A percentile compares a stretch with the other conserved stretches of the same genome.
Conservation (phyloP, 2,888 invertebrate species). For the Nasonia oneida region DNA sequence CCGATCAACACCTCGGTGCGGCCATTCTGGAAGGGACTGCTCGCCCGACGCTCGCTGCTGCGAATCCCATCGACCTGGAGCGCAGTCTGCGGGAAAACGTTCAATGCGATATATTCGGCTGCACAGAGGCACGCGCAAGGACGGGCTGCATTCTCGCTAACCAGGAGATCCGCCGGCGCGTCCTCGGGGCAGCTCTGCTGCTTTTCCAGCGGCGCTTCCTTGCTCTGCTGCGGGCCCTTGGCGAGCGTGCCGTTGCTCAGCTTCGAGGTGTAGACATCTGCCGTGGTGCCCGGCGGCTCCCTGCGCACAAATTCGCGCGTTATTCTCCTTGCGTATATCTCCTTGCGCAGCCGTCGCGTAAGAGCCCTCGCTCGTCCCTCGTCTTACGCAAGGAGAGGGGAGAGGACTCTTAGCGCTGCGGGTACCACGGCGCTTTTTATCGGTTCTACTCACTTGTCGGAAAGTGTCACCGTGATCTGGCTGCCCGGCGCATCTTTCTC, state of each 20-base stretch:
- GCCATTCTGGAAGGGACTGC: slow-evolving; percentile 85
- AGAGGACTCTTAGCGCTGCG: background rate
- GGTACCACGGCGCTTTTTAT: too few relatives aligned
- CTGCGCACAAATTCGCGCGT: slow-evolving; percentile 59
- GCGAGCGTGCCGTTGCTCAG: slow-evolving; percentile 77
- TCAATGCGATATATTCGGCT: too few relatives aligned
- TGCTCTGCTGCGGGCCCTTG: slow-evolving; percentile 71
- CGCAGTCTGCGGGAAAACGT: slow-evolving; percentile 58
- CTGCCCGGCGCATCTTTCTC: slow-evolving; percentile 75
- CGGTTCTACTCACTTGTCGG: slow-evolving; percentile 72
- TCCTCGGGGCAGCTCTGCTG: slow-evolving; percentile 75
- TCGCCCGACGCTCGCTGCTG: slow-evolving; percentile 78
- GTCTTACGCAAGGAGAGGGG: background rate
- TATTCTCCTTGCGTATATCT: too few relatives aligned
- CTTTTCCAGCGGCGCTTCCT: slow-evolving; percentile 72
- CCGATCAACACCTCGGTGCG: slow-evolving; percentile 88
- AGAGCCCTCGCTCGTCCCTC: too few relatives aligned
- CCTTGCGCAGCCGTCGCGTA: too few relatives aligned
- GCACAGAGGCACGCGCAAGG: too few relatives aligned
- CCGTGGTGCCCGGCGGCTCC: slow-evolving; percentile 62
- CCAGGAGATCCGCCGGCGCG: slow-evolving; percentile 71
- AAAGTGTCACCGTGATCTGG: slow-evolving; percentile 77
- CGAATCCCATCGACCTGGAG: slow-evolving; percentile 75
- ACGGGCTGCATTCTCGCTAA: slow-evolving; percentile 46
- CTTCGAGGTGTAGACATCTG: slow-evolving; percentile 69